phyloP scores from a whole-genome alignment of 2,888 invertebrate genomes.

The Embidobia sp. region DNA sequence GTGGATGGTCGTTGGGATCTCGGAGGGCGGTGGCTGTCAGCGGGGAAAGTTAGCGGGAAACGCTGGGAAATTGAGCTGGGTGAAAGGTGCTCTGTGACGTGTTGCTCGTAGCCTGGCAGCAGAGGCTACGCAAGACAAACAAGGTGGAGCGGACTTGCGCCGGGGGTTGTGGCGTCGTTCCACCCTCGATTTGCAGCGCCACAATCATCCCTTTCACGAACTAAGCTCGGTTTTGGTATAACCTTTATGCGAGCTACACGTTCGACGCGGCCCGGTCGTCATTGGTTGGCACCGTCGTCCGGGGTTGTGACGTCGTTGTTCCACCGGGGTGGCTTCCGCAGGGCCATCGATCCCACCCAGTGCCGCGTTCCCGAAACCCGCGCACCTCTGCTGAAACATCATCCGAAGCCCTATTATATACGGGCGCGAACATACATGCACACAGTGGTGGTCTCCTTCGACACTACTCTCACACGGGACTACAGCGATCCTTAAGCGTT shows the following conservation, averaged over 20 bases:
- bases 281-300: slow-evolving; percentile 27
- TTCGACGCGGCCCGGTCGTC: slow-evolving; percentile 56
- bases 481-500: slow-evolving; percentile 46
- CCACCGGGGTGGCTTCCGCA: neutral
- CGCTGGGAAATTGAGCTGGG: no score
- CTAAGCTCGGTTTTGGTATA: slow-evolving; percentile 68
- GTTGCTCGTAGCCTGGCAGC: slow-evolving; percentile 46
- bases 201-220: slow-evolving; percentile 71
- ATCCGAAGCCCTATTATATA: slow-evolving; percentile 20
- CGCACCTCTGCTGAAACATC: slow-evolving; percentile 6
- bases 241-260: slow-evolving; percentile 69
- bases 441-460: slow-evolving; percentile 51
- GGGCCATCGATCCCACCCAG: slow-evolving; percentile 29
- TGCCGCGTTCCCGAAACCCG: slow-evolving; percentile 14
- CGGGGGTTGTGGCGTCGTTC: slow-evolving; percentile 68
- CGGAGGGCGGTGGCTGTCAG: no score
- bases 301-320: slow-evolving; percentile 38
- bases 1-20: no score
- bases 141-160: slow-evolving; percentile 61
- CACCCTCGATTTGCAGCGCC: slow-evolving; percentile 73
- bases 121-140: slow-evolving; percentile 35
- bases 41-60: no score
- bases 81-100: neutral
- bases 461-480: slow-evolving; percentile 34
- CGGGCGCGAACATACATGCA: slow-evolving; percentile 17